Evolutionary conservation across 1,140 invertebrate species (phyloP).

Genomic region (Andricus grossulariae): DNA sequence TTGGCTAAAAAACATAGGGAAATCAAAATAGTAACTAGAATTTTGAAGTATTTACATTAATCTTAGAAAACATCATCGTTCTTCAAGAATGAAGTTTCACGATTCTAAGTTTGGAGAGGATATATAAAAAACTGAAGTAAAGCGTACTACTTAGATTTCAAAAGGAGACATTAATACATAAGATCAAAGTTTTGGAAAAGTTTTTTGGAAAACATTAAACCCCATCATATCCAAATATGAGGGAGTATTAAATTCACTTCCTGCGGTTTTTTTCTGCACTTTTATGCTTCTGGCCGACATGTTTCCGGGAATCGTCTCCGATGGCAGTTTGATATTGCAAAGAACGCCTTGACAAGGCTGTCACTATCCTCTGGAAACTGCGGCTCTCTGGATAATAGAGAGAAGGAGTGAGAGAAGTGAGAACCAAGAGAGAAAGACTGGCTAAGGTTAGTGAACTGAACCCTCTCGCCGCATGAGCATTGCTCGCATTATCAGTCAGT

Average conservation of each 20-base stretch:
- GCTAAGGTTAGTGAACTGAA: constrained; percentile 57
- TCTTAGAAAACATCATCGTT: no score
- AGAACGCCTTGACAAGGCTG: constrained; percentile 60
- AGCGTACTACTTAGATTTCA: no score
- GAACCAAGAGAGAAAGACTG: constrained; percentile 40
- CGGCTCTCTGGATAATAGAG: constrained; percentile 46
- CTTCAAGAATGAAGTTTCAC: no score
- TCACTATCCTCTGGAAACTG: constrained; percentile 56
- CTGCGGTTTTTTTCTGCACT: constrained; percentile 19
- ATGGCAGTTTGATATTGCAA: constrained; percentile 38
- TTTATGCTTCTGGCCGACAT: not conserved
- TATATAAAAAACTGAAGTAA: no score
- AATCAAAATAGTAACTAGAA: no score
- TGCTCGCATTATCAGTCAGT: constrained; percentile 42
- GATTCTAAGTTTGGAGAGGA: no score
- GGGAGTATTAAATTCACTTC: constrained; percentile 34
- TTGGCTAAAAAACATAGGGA: no score
- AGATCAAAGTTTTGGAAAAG: no score
- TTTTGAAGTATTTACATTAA: no score
- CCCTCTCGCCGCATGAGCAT: constrained; percentile 39
- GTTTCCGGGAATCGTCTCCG: constrained; percentile 31
- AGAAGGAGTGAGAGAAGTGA: constrained; percentile 47
- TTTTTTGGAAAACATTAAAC: no score
- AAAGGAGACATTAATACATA: no score
- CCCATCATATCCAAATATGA: no score